Percentiles rank a stretch among this genome's conserved stretches.
These are phyloP conservation scores for Pteropus alecto DNA, from an alignment of 2,113 vertebrate genomes.

Conservation along the genomic window DNA sequence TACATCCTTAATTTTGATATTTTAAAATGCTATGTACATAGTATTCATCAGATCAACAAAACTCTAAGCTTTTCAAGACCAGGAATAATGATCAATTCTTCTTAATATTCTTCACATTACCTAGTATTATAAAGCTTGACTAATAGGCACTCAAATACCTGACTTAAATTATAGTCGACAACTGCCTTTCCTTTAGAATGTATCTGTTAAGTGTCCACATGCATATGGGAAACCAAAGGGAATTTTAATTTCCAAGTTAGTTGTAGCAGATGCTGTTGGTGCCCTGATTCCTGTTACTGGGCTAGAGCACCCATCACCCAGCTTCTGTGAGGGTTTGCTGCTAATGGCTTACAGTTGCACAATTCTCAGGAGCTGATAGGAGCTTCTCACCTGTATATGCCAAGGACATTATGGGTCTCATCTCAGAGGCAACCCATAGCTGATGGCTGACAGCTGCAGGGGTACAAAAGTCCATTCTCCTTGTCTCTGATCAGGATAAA, in stretches of 20 bases:
- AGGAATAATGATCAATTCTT: background rate
- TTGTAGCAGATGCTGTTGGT: background rate
- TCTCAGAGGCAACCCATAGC: background rate
- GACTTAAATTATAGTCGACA: background rate
- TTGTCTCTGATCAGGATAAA: background rate
- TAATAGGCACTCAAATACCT: background rate
- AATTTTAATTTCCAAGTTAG: conserved; percentile 13
- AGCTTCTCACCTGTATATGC: background rate
- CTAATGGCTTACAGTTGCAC: background rate
- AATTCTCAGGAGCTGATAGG: background rate
- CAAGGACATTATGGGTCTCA: background rate
- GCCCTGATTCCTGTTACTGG: background rate
- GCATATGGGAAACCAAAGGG: background rate
- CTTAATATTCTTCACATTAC: background rate
- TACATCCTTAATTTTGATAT: background rate
- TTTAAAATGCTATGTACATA: background rate
- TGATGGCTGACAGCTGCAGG: background rate
- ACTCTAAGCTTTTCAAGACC: background rate
- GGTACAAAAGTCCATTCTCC: background rate
- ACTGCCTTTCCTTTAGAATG: background rate
- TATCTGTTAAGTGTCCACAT: background rate
- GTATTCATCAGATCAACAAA: background rate
- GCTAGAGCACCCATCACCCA: background rate
- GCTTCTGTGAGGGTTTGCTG: background rate
- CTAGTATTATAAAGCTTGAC: background rate